Base-by-base conservation (phyloP, 2,888 invertebrate species). In the Terebella lapidaria region DNA sequence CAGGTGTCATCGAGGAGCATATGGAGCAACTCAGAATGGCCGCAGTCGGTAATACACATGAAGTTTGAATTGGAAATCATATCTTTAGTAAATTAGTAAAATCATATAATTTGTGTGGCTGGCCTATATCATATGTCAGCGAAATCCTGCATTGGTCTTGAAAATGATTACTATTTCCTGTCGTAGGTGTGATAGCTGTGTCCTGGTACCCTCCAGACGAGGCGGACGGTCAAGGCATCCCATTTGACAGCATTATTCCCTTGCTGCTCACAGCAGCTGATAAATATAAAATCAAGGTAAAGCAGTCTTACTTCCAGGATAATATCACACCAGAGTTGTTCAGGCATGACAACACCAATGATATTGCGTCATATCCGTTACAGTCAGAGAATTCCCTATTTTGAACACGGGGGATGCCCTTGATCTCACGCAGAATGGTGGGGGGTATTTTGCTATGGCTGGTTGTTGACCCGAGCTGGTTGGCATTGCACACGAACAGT, bases 21-120 rank as follows among this genome's bases (percentile, higher is more conserved):
- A 86, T 88, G 83, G 79, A 83, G 66, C 85, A 86, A 74, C 83
- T 88, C 18, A 81, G 82, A 53, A 81, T 81, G 51, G 82, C 85
- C 54, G 86, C 87, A 56, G 83, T 86, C 62, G 83, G 79, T 81
- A 72, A 60, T 57, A 26, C n/a, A n/a, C n/a, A n/a, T n/a, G n/a
- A n/a, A n/a, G n/a, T n/a, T n/a, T 1, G 30, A n/a, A n/a, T n/a
- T n/a, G n/a, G n/a, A n/a, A n/a, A n/a, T n/a, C n/a, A n/a, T n/a
- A n/a, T n/a, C 22, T 49, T 20, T 25, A 49, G 24, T 22, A 53
- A 52, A 18, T 53, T 60, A 18, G 5, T n/a, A 26, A 52, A 35
- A 10, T 35, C 18, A n/a, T 49, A 42, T 45, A 24, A 10, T 5
- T 25, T 4, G 20, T 2, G 10, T 1, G 24, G 0, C 1, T 1